Evolutionary conservation across 2,888 invertebrate species (phyloP), one percentile per base, ranked within the genome.

Genomic region (Torymus aiolomorphi): DNA sequence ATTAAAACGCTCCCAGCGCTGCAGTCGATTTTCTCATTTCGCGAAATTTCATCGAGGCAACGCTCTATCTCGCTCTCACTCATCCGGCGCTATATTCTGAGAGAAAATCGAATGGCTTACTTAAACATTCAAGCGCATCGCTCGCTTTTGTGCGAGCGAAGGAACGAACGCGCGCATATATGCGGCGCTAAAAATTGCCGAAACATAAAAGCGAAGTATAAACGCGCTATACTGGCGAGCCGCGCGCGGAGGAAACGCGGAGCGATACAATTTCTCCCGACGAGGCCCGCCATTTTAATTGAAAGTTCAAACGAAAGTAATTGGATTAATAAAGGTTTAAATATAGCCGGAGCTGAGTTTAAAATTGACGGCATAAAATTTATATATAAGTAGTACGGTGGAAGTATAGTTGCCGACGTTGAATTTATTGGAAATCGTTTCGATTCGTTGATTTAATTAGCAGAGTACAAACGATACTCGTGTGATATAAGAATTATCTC

Each of bases 61-160:
- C 4, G 31, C 5, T 5, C 3, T 1, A 16, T 12, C 5, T 14
- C 62, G 54, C 11, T 42, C 20, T 24, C 62, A 54, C 1, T 24
- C 49, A 11, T 8, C 16, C 62, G 13, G 52, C 49, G 14, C 14
- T 61, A 49, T 71, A 61, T 77, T 77, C 61, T n/a, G 73, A 31
- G 69, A 69, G 70, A 76, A 76, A 70, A 76, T 69, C 76, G 61
- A 76, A 76, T 56, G 54, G 69, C 70, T 69, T 62, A 69, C 66
- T 67, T 75, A 67, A 67, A 75, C 59, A 65, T 66, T 75, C 66
- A 57, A 52, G 66, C 66, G 66, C 75, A 51, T 59, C 51, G 65
- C 59, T 66, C 42, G 42, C 42, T 42, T 42, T 42, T 42, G 8
- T 42, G 42, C 42, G 42, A 5, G 8, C 8, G 42, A 42, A 42